Conservation (phyloP, 2,113 vertebrate genomes). For the Macrotis lagotis region DNA sequence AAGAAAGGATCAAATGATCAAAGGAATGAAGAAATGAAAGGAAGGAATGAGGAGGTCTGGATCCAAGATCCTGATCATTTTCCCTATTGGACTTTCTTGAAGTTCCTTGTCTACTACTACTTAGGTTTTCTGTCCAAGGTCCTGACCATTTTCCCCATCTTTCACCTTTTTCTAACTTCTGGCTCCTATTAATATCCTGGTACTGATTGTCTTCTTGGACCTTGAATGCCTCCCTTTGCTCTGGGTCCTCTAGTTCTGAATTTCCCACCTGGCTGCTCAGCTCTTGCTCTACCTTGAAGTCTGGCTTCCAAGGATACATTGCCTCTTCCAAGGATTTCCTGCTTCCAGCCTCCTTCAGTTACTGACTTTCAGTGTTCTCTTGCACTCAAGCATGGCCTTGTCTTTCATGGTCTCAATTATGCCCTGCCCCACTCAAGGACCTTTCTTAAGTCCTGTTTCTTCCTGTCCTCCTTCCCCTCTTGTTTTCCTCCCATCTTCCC, state of each 20-base stretch:
- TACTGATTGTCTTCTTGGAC: background rate
- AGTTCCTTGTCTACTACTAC: background rate
- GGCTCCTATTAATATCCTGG: background rate
- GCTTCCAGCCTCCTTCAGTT: background rate
- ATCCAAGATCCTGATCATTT: too few species aligned
- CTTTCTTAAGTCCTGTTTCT: background rate
- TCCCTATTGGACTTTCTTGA: background rate
- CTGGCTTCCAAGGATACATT: background rate
- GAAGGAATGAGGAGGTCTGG: too few species aligned
- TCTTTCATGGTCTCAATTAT: background rate
- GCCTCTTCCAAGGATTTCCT: background rate
- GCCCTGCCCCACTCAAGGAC: background rate
- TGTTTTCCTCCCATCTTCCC: background rate
- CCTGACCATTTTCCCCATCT: background rate
- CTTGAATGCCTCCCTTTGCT: background rate
- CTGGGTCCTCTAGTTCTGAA: background rate
- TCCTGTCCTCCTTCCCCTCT: too few species aligned
- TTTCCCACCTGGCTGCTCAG: background rate
- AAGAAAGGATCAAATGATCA: too few species aligned
- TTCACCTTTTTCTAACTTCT: background rate
- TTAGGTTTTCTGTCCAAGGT: background rate
- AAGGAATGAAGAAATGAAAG: background rate
- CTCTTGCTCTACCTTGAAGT: rapidly evolving
- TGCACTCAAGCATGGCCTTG: background rate
- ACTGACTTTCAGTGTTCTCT: background rate